Evolutionary conservation across 2,113 vertebrate species (phyloP).

Genomic region (Gallinago media): DNA sequence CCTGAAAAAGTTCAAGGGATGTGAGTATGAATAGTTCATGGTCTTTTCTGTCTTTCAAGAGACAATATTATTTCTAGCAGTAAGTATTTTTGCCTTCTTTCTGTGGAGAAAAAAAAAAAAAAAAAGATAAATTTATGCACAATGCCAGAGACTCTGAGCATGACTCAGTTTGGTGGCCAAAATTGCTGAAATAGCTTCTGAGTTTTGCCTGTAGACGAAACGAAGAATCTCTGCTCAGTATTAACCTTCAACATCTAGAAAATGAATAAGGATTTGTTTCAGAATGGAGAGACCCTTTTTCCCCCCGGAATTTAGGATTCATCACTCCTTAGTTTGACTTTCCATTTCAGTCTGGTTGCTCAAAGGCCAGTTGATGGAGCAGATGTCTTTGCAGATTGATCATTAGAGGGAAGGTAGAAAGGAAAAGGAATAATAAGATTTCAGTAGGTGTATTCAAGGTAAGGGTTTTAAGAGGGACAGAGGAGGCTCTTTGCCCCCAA

Average conservation of each 20-base stretch:
- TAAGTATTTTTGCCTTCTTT: background rate
- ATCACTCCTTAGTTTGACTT: background rate
- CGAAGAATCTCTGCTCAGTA: background rate
- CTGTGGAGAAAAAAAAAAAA: background rate
- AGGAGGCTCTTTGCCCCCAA: background rate
- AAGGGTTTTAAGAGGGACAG: background rate
- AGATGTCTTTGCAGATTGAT: background rate
- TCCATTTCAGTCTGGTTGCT: background rate
- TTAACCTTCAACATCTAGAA: background rate
- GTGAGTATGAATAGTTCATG: background rate
- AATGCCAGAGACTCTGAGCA: background rate
- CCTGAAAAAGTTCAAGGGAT: background rate
- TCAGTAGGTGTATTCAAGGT: background rate
- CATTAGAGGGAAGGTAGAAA: background rate
- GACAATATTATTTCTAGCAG: background rate
- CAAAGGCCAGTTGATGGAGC: background rate
- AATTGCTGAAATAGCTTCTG: background rate
- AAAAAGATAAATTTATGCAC: background rate
- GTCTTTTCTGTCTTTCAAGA: background rate
- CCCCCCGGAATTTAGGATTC: background rate
- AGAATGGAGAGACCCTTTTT: background rate
- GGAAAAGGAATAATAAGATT: background rate
- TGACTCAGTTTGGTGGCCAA: background rate
- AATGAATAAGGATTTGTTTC: background rate
- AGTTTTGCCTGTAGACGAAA: background rate